Evolutionary conservation across 2,797 vertebrate genomes (phyloP).

Genomic region (Enteromius trimaculatus): DNA sequence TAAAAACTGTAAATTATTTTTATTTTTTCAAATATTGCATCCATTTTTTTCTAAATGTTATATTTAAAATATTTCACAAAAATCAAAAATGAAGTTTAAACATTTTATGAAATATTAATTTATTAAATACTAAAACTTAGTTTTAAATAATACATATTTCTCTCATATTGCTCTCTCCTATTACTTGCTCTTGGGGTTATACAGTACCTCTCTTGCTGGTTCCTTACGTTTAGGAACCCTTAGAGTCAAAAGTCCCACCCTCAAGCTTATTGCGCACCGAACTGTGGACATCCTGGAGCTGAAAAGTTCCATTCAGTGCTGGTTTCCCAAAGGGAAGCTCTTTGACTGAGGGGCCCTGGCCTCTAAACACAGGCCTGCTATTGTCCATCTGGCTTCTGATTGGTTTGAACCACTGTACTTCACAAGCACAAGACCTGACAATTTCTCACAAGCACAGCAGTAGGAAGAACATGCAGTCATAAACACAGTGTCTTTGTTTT

Average conservation of each 20-base stretch:
- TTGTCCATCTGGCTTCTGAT: conserved; percentile 22
- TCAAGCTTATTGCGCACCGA: background rate
- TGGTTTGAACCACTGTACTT: background rate
- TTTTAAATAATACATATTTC: background rate
- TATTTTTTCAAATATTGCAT: background rate
- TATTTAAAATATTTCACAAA: background rate
- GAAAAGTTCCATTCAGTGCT: conserved; percentile 45
- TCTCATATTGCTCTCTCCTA: background rate
- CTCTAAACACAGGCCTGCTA: conserved; percentile 44
- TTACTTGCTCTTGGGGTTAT: no score
- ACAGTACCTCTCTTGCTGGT: background rate
- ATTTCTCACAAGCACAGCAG: conserved; percentile 5
- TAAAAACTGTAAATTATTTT: background rate
- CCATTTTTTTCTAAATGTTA: background rate
- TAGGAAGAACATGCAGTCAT: background rate
- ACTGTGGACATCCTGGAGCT: conserved; percentile 13
- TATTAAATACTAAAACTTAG: background rate
- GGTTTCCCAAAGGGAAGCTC: conserved; percentile 25
- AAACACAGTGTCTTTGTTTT: conserved; percentile 34
- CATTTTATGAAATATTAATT: background rate
- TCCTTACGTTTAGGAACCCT: background rate
- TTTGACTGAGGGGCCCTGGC: conserved; percentile 59
- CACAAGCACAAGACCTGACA: background rate
- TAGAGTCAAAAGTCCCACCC: conserved; percentile 5
- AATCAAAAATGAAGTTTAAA: background rate